phyloP scores from a whole-genome alignment of 2,888 invertebrate genomes.

The Drosophila acutilabella region DNA sequence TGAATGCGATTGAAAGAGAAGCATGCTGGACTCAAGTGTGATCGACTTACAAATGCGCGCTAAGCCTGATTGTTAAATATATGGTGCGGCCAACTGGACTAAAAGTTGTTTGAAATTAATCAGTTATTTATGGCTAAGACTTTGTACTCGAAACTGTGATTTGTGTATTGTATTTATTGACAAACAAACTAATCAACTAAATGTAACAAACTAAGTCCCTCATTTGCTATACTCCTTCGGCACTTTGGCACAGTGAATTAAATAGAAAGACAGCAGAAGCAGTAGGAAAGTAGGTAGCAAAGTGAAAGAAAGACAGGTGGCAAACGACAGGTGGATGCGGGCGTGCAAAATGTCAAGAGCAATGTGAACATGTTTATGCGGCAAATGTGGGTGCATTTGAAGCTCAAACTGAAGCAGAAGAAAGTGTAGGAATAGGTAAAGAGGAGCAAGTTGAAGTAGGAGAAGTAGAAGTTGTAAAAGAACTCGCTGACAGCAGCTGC shows the following conservation, averaged over 20 bases:
- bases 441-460: background rate
- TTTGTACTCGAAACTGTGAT: no score
- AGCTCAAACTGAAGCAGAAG: background rate
- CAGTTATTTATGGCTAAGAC: no score
- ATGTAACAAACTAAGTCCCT: no score
- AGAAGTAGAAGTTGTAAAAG: background rate
- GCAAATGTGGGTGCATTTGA: constrained; percentile 42
- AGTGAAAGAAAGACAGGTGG: background rate
- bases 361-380: constrained; percentile 43
- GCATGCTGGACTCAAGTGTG: background rate
- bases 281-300: background rate
- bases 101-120: no score
- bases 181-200: no score
- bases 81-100: no score
- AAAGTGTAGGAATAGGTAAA: background rate
- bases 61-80: no score
- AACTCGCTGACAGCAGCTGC: constrained; percentile 29
- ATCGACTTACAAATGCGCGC: background rate
- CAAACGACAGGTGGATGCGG: background rate
- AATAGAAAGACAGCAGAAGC: background rate
- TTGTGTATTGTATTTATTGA: no score
- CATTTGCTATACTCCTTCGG: background rate
- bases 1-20: background rate
- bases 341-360: constrained; percentile 45
- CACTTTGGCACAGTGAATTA: background rate